A percentile compares a stretch with the other conserved stretches of the same genome.
These are phyloP conservation scores for Drosophila elegans DNA, from an alignment of 1,140 invertebrate species.

Conservation along the genomic window DNA sequence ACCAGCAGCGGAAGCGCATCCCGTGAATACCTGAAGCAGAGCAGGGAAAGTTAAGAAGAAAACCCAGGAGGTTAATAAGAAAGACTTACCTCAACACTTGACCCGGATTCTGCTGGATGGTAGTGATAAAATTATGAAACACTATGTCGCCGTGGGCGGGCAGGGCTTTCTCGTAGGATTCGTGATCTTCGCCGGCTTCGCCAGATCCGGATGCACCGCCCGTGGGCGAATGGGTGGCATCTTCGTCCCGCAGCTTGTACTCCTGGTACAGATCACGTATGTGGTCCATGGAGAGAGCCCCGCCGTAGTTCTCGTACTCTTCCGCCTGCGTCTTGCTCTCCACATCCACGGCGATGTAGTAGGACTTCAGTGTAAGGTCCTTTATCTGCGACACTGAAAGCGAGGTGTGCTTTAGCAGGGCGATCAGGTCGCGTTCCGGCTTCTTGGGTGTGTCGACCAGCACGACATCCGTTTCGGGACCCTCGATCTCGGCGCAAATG, in stretches of 20 bases:
- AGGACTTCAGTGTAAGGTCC: slow-evolving; percentile 79
- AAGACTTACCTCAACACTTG: slow-evolving; percentile 89
- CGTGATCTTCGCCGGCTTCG: slow-evolving; percentile 83
- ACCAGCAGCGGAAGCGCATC: slow-evolving; percentile 88
- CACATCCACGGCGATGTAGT: slow-evolving; percentile 88
- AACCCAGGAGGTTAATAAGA: not conserved
- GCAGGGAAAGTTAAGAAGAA: not conserved
- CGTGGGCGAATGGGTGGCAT: slow-evolving; percentile 75
- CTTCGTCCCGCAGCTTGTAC: slow-evolving; percentile 87
- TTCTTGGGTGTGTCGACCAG: slow-evolving; percentile 89
- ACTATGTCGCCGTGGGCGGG: slow-evolving; percentile 92
- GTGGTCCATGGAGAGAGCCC: slow-evolving; percentile 85
- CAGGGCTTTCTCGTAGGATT: slow-evolving; percentile 91
- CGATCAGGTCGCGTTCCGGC: slow-evolving; percentile 87
- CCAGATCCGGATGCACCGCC: slow-evolving; percentile 29
- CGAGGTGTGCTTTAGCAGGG: slow-evolving; percentile 86
- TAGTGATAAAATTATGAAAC: slow-evolving; percentile 91
- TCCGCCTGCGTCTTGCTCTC: slow-evolving; percentile 83
- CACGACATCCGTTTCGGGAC: slow-evolving; percentile 88
- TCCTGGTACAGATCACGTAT: slow-evolving; percentile 88
- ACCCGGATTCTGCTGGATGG: slow-evolving; percentile 90
- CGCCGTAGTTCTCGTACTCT: slow-evolving; percentile 73
- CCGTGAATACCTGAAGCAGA: slow-evolving; percentile 87
- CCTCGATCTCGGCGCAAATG: slow-evolving; percentile 90
- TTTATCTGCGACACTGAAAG: slow-evolving; percentile 70